Evolutionary conservation across 2,888 invertebrate species (phyloP), one percentile per base, ranked within the genome.

Genomic region (Plagodis dolabraria): DNA sequence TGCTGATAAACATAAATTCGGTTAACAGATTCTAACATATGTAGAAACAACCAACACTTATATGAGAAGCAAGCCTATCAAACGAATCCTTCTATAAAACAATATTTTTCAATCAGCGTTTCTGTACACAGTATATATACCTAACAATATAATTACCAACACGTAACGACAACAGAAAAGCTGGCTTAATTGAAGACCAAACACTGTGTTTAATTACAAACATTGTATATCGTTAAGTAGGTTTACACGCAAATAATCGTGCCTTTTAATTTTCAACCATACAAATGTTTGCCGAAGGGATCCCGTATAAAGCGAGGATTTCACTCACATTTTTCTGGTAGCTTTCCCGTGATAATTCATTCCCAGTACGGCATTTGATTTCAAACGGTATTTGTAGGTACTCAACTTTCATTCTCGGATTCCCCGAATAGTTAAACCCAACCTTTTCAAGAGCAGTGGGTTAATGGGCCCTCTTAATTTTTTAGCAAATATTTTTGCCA

Each of bases 381-480:
- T 50, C 50, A 35, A 53, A 45, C 42, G 34, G 50, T 50, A 59
- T 54, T 59, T 59, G 33, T 36, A 47, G 47, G 47, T 38, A 59
- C 51, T 54, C 58, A 49, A 49, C 53, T 53, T 35, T 49, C 58
- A 53, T 10, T 53, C 45, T 9, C 47, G 40, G 43, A 51, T 47
- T 49, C 33, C 46, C 9, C 9, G 43, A 45, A 47, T 43, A 59
- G 7, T 40, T 8, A 40, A 8, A 8, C 59, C 59, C 54, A 40
- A 59, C 54, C 55, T 38, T 58, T 60, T 54, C 52, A 40, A 57
- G 47, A 46, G 56, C 45, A 22, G 45, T n/a, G 43, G 60, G 58
- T 58, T 64, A 64, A 64, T 64, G 58, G 58, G 56, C 53, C 46
- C 53, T 57, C 54, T 49, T 57, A 57, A 64, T 55, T 54, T 64